Base-by-base conservation (phyloP, 2,797 vertebrate species). In the Paratrypauchen microcephalus region DNA sequence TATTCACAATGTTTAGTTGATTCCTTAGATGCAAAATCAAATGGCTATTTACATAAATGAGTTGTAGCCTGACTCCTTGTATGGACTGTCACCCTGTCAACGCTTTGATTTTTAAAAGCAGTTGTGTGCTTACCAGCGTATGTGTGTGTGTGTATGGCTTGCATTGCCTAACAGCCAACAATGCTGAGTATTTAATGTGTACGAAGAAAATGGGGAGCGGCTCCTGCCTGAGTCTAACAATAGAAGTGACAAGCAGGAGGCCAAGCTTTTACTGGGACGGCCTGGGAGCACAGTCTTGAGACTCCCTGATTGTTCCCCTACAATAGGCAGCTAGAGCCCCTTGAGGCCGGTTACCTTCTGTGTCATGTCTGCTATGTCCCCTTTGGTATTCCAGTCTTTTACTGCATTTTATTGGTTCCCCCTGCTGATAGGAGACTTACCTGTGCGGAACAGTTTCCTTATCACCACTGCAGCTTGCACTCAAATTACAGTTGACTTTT, bases 141-240 rank as follows among this genome's bases (percentile, higher is more conserved):
- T 60, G 24, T 75, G 72, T 60, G 24, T 75, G 72, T 70, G 58
- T 75, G 52, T 7, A 6, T n/a, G 13, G 13, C 36, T 71, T 67
- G 54, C 74, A 16, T 52, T 75, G 72, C 77, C 73, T 76, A 83
- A 78, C 79, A 79, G 61, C 5, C 69, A 87, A 89, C 81, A 88
- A 84, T 81, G 66, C 65, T 0, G 65, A 65, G 72, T 75, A 82
- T 83, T 84, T 83, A 75, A 85, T 73, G 81, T 75, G 74, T 70
- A 60, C 76, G 80, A 87, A 81, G 77, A 76, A 84, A 85, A 84
- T 59, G 68, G 78, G 85, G 80, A 84, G 84, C 55, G 73, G 75
- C 79, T 76, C 66, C 74, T 73, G 78, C 69, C 80, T 84, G 69
- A 73, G 69, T 47, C 81, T 73, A 86, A 91, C 88, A 92, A 92